Base-by-base conservation (phyloP, 2,888 invertebrate genomes). In the Tetranychus truncatus region DNA sequence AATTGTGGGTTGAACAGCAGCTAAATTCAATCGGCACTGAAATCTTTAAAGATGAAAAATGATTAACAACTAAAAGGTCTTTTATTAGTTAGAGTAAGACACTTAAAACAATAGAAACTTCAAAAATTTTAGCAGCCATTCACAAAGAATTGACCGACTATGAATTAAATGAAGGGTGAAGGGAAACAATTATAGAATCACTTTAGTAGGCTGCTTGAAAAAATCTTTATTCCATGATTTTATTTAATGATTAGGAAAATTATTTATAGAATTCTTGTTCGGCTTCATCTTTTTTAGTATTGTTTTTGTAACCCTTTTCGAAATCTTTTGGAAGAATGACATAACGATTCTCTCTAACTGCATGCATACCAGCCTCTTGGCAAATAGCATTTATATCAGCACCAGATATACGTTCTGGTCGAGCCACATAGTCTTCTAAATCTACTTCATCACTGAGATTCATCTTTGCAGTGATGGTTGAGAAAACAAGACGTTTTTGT, bases 331-430 rank as follows among this genome's bases (percentile, higher is more conserved):
- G 92, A 75, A 99, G 86, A 5, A 99, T 97, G 79, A 99, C 95
- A 83, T 99, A 96, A 80, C 99, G 90, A 86, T 99, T 99, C 84
- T 99, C 99, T 76, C 99, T 86, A 0, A 99, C 97, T 4, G 99
- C 99, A 82, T 99, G 97, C 99, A 99, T 99, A 79, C 99, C 99
- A 77, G 99, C 99, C 87, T 99, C 99, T 84, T 99, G 99, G 82
- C 97, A 97, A 81, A 99, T 99, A 74, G 99, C 96, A 84, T 99
- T 99, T 81, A 99, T 97, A 81, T 99, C 99, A 34, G 99, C 99
- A 44, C 99, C 97, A 73, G 95, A 96, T 80, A 99, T 96, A 84
- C 94, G 92, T 83, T 99, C 99, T 1, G 99, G 97, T 21, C 99
- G 87, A 15, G 97, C 96, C 1, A 99, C 96, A 83, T 94, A 99